Conservation (phyloP, 2,888 invertebrate species). For the Pteria penguin region DNA sequence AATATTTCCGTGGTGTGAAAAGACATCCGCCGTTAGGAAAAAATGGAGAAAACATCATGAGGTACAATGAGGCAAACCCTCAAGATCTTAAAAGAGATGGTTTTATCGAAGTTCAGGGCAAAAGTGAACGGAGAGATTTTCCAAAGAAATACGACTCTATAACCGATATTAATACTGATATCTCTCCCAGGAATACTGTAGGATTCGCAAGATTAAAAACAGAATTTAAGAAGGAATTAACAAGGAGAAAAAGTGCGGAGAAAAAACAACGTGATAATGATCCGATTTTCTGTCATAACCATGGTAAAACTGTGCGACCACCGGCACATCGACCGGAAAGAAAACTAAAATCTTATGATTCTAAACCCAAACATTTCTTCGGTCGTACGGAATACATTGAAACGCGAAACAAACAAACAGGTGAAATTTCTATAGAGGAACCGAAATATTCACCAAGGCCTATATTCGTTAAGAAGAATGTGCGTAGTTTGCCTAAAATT, state of each 20-base stretch:
- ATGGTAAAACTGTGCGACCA: neutral
- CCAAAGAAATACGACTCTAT: no score
- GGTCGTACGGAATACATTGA: neutral
- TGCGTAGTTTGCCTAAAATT: no score
- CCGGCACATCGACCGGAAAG: neutral
- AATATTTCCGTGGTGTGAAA: neutral
- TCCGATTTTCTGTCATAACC: neutral
- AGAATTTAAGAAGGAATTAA: neutral
- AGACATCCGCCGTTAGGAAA: neutral
- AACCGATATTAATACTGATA: neutral
- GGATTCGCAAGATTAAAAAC: neutral
- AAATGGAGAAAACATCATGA: neutral
- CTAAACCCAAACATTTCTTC: neutral
- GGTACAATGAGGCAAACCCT: neutral
- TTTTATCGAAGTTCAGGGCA: neutral
- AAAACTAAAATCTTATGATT: neutral
- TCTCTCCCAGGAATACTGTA: neutral
- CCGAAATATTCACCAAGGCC: no score
- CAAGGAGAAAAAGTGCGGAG: neutral
- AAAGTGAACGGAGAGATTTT: neutral
- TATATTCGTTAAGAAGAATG: no score
- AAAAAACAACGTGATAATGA: neutral
- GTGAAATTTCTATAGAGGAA: no score
- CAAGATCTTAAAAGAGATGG: neutral
- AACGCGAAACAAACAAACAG: no score